phyloP scores from a whole-genome alignment of 2,113 vertebrate species.

The Cyprinus carpio region DNA sequence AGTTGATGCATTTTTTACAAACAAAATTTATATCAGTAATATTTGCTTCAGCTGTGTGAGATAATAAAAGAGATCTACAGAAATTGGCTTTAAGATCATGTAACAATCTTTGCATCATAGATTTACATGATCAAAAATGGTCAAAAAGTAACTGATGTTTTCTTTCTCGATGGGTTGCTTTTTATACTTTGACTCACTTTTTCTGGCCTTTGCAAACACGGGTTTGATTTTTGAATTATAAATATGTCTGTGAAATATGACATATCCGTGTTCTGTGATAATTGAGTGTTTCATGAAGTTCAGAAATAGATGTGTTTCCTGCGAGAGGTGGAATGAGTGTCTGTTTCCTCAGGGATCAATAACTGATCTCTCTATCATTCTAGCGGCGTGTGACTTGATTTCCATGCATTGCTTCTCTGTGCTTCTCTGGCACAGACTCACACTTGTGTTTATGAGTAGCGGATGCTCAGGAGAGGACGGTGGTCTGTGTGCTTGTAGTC shows the following conservation, averaged over 20 bases:
- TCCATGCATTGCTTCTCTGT: not conserved
- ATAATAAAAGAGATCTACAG: not conserved
- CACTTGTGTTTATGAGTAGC: slow-evolving; percentile 21
- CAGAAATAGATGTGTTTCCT: not conserved
- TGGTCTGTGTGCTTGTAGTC: slow-evolving; percentile 50
- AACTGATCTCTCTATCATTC: too few relatives aligned
- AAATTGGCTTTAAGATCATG: too few relatives aligned
- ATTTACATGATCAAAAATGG: not conserved
- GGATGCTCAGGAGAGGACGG: not conserved
- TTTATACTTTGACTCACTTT: not conserved
- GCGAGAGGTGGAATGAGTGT: too few relatives aligned
- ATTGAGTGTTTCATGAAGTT: not conserved
- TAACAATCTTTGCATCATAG: not conserved
- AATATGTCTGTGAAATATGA: too few relatives aligned
- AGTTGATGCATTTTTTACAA: too few relatives aligned
- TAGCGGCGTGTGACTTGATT: not conserved
- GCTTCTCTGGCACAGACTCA: not conserved
- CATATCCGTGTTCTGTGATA: not conserved
- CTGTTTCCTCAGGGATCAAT: too few relatives aligned
- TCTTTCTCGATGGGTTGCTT: not conserved
- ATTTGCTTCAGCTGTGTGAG: not conserved
- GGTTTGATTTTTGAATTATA: not conserved
- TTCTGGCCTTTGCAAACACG: not conserved
- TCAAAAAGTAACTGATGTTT: not conserved
- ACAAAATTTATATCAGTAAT: not conserved